phyloP scores from a whole-genome alignment of 2,113 vertebrate genomes.

The Rousettus leschenaultii region DNA sequence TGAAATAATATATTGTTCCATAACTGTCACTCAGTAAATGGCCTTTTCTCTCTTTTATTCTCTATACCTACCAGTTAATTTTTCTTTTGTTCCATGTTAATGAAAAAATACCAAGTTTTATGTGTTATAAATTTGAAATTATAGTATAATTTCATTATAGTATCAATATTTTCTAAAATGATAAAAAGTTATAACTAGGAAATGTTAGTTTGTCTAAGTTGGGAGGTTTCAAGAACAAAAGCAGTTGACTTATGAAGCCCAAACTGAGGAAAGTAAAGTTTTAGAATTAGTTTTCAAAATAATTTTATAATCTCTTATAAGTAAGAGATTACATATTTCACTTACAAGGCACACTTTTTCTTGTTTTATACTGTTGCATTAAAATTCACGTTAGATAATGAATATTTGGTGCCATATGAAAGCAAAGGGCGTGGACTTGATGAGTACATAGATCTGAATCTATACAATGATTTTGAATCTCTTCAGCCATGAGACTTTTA shows the following conservation, averaged over 20 bases:
- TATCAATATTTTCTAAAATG: neutral
- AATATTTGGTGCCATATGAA: neutral
- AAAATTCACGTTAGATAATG: neutral
- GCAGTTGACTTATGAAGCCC: neutral
- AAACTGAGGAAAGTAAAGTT: neutral
- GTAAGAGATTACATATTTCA: neutral
- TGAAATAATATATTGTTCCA: neutral
- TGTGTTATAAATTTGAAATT: neutral
- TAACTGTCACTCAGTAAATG: neutral
- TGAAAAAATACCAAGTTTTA: neutral
- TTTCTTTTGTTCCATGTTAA: neutral
- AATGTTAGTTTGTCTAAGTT: neutral
- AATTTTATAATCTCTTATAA: neutral
- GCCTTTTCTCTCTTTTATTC: neutral
- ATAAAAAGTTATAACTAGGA: neutral
- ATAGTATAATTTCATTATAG: neutral
- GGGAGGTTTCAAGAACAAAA: neutral
- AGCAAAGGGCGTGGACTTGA: neutral
- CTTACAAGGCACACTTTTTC: neutral
- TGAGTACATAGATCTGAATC: neutral
- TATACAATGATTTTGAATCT: neutral
- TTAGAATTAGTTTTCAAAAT: constrained; percentile 8
- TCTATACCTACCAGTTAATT: neutral
- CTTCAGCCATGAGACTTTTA: neutral
- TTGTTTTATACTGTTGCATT: neutral